Base-by-base conservation (phyloP, 2,797 vertebrate species). In the Acanthis flammea region DNA sequence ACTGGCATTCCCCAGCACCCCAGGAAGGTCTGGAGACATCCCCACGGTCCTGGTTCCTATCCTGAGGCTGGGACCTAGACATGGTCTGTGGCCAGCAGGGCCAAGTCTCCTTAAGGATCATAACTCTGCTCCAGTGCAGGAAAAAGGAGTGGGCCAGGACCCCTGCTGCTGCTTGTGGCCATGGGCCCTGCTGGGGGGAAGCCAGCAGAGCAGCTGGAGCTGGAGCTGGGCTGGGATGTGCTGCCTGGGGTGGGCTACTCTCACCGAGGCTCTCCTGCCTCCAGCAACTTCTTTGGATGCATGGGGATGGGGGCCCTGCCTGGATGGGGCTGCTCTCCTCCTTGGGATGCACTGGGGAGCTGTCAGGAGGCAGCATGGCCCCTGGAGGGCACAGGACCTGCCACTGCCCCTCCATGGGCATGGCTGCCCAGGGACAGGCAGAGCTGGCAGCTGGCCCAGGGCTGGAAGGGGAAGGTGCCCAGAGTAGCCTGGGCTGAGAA, bases 101-200 rank as follows among this genome's bases (percentile, higher is more conserved):
- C 44, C 0, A 0, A 41, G 30, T 27, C 22, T 4, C 88, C 66
- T 60, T 39, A 45, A 82, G 2, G 45, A 77, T 76, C 0, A 0
- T 39, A 92, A 95, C 37, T 68, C 51, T 51, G 88, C 62, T 94
- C 51, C 0, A 10, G 3, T 30, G 70, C 60, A 93, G 93, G 93
- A 93, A 94, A 76, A 39, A 0, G 0, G n/a, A 12, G 28, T 2
- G 0, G 67, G 85, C 72, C 75, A 87, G 92, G 67, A 77, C 84
- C 65, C 87, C 77, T 86, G 71, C 63, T 1, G 27, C 60, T 6
- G 41, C 39, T 57, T 57, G 78, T 3, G 27, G 89, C 1, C 5
- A 67, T 0, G 11, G 86, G 83, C 83, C 90, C 83, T 11, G 2
- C 1, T 2, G 44, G 76, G 86, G 76, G 82, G 58, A 61, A 80